These are phyloP conservation scores for Tangara arthus DNA, from an alignment of 2,797 vertebrate genomes.

Conservation along the genomic window DNA sequence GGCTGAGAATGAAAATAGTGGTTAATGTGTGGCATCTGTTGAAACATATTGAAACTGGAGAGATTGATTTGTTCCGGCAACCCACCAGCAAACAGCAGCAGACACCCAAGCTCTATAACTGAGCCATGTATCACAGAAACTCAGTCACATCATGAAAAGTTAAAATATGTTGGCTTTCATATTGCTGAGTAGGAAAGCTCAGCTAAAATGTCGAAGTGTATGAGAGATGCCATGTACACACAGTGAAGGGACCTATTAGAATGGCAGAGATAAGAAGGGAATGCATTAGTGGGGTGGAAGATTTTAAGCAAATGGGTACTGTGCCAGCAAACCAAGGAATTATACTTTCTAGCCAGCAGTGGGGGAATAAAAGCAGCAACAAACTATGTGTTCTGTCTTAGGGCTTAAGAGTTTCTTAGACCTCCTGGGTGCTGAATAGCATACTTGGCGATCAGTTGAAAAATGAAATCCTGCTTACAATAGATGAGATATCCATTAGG, in stretches of 20 bases:
- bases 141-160: neutral
- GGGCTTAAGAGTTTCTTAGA: constrained; percentile 6
- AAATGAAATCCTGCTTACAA: constrained; percentile 23
- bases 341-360: neutral
- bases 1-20: constrained; percentile 54
- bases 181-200: neutral
- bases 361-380: neutral
- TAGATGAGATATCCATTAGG: constrained; percentile 15
- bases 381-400: constrained; percentile 18
- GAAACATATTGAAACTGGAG: constrained; percentile 35
- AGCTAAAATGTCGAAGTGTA: neutral
- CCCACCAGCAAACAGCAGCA: constrained; percentile 35
- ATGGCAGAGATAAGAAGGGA: neutral
- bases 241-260: neutral
- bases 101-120: neutral
- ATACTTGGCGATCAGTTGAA: neutral
- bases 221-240: neutral
- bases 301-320: constrained; percentile 8
- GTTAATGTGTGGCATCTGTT: constrained; percentile 56
- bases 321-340: constrained; percentile 5
- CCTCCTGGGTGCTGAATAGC: neutral
- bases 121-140: neutral
- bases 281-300: neutral
- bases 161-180: neutral
- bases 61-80: constrained; percentile 56